Base-by-base conservation (phyloP, 1,140 invertebrate genomes). In the Ptiloglossa arizonensis region DNA sequence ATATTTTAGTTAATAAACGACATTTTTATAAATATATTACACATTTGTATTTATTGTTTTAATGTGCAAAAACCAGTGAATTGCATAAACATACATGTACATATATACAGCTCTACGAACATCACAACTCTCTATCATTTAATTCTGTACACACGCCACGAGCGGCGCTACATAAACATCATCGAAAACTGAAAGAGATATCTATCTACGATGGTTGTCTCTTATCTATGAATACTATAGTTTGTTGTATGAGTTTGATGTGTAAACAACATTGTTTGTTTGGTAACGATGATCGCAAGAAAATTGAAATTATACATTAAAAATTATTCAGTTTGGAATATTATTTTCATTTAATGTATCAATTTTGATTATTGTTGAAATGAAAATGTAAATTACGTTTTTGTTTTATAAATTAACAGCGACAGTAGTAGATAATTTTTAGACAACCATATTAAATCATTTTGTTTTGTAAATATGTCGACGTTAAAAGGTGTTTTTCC, bases 401-500 rank as follows among this genome's bases (percentile, higher is more conserved):
- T 57, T 57, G 19, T 44, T 50, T 66, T 32, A 52, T 66, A 69
- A 59, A 81, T 85, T 74, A 46, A 44, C 19, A 35, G 59, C 19
- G 11, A 27, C 35, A 24, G 15, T 6, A 69, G 35, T 24, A 8
- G 57, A 38, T 17, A n/a, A 32, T 24, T 22, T 44, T 46, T 17
- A 11, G n/a, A 19, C 19, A 24, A 19, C 13, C 27, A 22, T 35
- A 32, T 63, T 27, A 15, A n/a, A 29, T 62, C 11, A 29, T 50
- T 19, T 54, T 60, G 50, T 46, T 57, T 62, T 35, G 62, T 74
- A 56, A 86, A 86, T 59, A 86, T 88, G 63, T 84, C 87, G 57
- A 92, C 91, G 6, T 82, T 92, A 38, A 92, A 91, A 44, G 88
- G 91, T 6, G 86, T 92, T 80, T 92, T 92, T 85, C 90, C 90